phyloP scores from a whole-genome alignment of 2,888 invertebrate genomes.

The Polyommatus icarus region DNA sequence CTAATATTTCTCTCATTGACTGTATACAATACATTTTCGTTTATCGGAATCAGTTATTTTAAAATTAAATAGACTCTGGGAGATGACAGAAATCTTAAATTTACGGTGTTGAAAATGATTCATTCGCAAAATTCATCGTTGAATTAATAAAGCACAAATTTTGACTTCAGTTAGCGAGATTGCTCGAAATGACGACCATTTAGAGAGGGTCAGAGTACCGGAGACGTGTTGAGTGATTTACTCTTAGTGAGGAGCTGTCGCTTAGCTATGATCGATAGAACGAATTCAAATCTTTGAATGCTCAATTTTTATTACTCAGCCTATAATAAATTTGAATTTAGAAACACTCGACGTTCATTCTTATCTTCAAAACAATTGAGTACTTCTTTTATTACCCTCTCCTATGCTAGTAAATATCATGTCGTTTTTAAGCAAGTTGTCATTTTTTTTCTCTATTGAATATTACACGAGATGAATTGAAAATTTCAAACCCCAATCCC shows the following conservation, averaged over 20 bases:
- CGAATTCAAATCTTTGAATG: background rate
- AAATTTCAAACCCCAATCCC: too few relatives aligned
- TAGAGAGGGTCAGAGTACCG: background rate
- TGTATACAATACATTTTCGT: background rate
- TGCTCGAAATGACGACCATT: background rate
- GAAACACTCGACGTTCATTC: too few relatives aligned
- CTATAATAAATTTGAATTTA: too few relatives aligned
- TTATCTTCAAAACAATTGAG: too few relatives aligned
- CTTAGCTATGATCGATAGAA: background rate
- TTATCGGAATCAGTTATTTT: background rate
- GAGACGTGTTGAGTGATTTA: constrained; percentile 4
- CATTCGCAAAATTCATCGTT: background rate
- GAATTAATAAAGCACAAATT: background rate
- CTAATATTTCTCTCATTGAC: background rate
- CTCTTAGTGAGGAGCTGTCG: background rate
- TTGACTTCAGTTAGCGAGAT: constrained; percentile 2
- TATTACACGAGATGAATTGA: too few relatives aligned
- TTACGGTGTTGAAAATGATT: background rate
- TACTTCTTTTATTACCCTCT: too few relatives aligned
- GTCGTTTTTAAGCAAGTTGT: too few relatives aligned
- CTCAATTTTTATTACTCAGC: background rate
- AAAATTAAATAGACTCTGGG: background rate
- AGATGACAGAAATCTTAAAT: background rate
- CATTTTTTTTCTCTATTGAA: too few relatives aligned
- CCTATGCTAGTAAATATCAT: too few relatives aligned